Conservation (phyloP, 2,113 vertebrate species). For the Xiphorhynchus elegans region DNA sequence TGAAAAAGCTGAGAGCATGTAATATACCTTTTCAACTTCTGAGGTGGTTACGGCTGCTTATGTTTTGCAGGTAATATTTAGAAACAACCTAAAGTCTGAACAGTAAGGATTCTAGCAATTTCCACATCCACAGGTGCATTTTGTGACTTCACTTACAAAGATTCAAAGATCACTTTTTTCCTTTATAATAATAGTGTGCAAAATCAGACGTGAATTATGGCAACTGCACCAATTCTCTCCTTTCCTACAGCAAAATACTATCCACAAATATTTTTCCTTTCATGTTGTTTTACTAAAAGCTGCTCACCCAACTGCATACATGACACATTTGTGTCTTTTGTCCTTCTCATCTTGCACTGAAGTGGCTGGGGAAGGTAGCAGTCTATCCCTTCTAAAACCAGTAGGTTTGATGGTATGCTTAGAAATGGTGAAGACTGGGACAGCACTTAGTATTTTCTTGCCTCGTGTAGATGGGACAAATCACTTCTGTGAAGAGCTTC, state of each 20-base stretch:
- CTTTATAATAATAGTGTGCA: background rate
- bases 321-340: background rate
- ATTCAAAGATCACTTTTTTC: background rate
- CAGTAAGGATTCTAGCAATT: background rate
- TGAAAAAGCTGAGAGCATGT: background rate
- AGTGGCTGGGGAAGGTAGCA: background rate
- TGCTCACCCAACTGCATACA: accelerated
- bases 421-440: background rate
- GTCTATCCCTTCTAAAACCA: background rate
- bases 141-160: background rate
- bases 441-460: background rate
- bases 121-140: background rate
- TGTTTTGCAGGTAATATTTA: background rate
- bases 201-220: background rate
- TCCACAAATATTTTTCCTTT: background rate
- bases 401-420: background rate
- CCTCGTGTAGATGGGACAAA: background rate
- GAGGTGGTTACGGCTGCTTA: background rate
- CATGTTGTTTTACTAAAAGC: background rate
- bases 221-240: background rate
- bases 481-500: background rate
- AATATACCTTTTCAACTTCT: background rate
- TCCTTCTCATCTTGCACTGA: background rate
- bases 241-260: background rate
- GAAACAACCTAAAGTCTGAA: background rate